Conservation (phyloP, 2,888 invertebrate species). For the Onchidella celtica region DNA sequence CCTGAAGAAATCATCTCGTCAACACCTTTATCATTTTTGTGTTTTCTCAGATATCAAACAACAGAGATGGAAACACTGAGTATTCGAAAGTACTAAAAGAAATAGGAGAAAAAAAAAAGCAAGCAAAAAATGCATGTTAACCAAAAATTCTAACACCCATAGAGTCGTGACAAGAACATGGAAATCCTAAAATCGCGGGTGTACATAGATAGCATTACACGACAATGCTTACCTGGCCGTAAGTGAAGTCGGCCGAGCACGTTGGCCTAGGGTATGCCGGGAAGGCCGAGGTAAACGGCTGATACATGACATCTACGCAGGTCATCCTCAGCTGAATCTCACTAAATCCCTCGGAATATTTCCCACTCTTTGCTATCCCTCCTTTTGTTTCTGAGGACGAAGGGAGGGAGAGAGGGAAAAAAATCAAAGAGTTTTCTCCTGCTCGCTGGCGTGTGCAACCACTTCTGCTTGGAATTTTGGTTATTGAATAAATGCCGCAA, state of each 20-base stretch:
- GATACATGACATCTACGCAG: constrained; percentile 44
- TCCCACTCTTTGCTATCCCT: background rate
- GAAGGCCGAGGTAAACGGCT: constrained; percentile 37
- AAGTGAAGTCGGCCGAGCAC: constrained; percentile 30
- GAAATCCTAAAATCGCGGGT: constrained; percentile 8
- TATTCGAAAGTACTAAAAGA: background rate
- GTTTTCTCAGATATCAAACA: background rate
- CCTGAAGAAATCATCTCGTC: too few relatives aligned
- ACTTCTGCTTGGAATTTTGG: constrained; percentile 38
- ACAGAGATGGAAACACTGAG: background rate
- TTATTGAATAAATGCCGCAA: constrained; percentile 41
- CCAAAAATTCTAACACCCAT: background rate
- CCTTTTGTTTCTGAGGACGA: background rate
- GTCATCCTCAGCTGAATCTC: constrained; percentile 29
- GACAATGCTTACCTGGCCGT: constrained; percentile 25
- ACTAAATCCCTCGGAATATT: constrained; percentile 25
- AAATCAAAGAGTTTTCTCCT: background rate
- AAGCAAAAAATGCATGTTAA: background rate
- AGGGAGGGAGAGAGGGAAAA: background rate
- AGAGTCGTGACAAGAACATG: background rate
- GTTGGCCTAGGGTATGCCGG: constrained; percentile 42
- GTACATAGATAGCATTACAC: constrained; percentile 23
- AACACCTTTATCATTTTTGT: background rate
- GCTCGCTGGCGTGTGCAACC: constrained; percentile 36
- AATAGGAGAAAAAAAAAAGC: background rate